Base-by-base conservation (phyloP, 2,888 invertebrate species). In the Dicyrtomina minuta region DNA sequence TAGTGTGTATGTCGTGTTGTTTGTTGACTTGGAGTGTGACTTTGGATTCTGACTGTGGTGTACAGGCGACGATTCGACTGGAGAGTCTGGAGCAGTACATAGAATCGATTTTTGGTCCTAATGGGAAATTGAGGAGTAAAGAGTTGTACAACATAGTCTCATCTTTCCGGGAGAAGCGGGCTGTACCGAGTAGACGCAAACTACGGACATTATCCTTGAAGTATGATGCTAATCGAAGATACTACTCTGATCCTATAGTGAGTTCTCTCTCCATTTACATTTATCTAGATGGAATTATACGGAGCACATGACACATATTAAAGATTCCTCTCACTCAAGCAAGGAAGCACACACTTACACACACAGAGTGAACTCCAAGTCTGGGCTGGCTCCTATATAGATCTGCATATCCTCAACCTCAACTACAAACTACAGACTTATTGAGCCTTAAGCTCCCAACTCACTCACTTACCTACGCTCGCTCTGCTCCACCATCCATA, bases 11-110 rank as follows among this genome's bases (percentile, higher is more conserved):
- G 33, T n/a, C n/a, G 33, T 33, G 33, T 33, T 33, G 33, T n/a
- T n/a, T 33, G 33, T 33, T 33, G 33, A 33, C 33, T 33, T 33
- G 3, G 33, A 33, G 33, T 33, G 33, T 33, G 33, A 33, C 33
- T 33, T 33, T 33, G 33, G 33, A 8, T 8, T 33, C 33, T 33
- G 33, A 33, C 33, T 33, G 33, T 33, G 33, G 33, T 33, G 33
- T n/a, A n/a, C 82, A 90, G 87, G 83, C 95, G 59, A 89, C 90
- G 79, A 88, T 90, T 4, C 87, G 95, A 70, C 86, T 88, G 12
- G 93, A 96, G 83, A 96, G 95, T 2, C 88, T 96, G 77, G 96
- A 97, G 80, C 87, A 88, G 75, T 88, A 92, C 80, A 86, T 93
- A 61, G 93, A 94, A 80, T 86, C 87, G 27, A 84, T 92, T 72